Evolutionary conservation across 2,888 invertebrate genomes (phyloP).

Genomic region (Drosophila tanythrix): DNA sequence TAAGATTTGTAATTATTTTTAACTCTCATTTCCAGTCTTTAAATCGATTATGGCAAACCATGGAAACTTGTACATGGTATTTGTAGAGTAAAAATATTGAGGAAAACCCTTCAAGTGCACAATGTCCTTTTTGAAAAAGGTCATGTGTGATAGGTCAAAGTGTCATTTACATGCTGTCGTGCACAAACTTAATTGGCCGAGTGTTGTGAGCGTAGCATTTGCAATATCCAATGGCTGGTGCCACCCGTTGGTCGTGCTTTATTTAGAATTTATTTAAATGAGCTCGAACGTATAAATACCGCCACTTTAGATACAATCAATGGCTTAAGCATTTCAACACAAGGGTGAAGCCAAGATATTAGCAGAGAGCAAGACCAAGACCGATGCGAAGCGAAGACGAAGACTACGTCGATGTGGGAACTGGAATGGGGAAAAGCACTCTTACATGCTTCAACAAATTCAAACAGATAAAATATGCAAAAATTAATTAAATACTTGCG

Average conservation of each 20-base stretch:
- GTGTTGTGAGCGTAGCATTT: constrained; percentile 46
- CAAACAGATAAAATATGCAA: constrained; percentile 82
- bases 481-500: constrained; percentile 82
- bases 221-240: constrained; percentile 35
- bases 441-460: constrained; percentile 80
- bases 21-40: not conserved
- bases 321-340: constrained; percentile 81
- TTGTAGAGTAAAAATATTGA: constrained; percentile 3
- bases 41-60: not conserved
- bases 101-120: constrained; percentile 13
- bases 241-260: constrained; percentile 60
- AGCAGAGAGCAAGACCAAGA: constrained; percentile 24
- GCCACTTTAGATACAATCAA: constrained; percentile 79
- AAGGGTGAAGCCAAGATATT: constrained; percentile 65
- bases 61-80: not conserved
- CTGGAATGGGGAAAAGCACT: constrained; percentile 41
- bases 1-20: not conserved
- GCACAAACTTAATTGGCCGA: constrained; percentile 68
- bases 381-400: constrained; percentile 2
- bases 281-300: constrained; percentile 77
- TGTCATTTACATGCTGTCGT: constrained; percentile 64
- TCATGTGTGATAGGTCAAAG: constrained; percentile 62
- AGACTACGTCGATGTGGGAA: not conserved
- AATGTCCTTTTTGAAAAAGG: constrained; percentile 29
- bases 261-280: constrained; percentile 79